Base-by-base conservation (phyloP, 1,140 invertebrate genomes). In the Rhyacophila brunnea region DNA sequence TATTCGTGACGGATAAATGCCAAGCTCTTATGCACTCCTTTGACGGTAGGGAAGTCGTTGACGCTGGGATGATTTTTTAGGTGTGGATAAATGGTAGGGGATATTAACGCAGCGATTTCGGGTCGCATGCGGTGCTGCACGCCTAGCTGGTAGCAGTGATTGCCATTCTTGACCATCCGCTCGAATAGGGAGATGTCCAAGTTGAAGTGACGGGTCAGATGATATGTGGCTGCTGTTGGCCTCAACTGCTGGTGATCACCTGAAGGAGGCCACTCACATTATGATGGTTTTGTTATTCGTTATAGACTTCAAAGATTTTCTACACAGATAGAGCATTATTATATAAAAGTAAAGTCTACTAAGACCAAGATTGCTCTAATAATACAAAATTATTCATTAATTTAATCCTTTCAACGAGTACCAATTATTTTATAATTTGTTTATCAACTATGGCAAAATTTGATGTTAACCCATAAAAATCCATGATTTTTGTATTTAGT, bases 211-310 rank as follows among this genome's bases (percentile, higher is more conserved):
- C 71, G 80, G 20, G 82, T 82, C 42, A 89, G 69, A 36, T 74
- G 67, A 68, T 82, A 83, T 47, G 81, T 80, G 6, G 85, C 80
- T 2, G 84, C 82, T n/a, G 75, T 81, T 0, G 89, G 89, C 55
- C 86, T 80, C 32, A 92, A 68, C 69, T 92, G 89, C 65, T 87
- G 80, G 73, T 91, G 89, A 71, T 94, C 91, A 43, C 89, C 88
- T 84, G 58, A n/a, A 42, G 23, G n/a, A n/a, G n/a, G n/a, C n/a
- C n/a, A n/a, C n/a, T n/a, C n/a, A n/a, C n/a, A n/a, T n/a, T n/a
- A n/a, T n/a, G n/a, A n/a, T n/a, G n/a, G n/a, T n/a, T n/a, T n/a
- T n/a, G n/a, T n/a, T n/a, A n/a, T n/a, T n/a, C n/a, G n/a, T n/a
- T n/a, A n/a, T n/a, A n/a, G n/a, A n/a, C n/a, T n/a, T n/a, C n/a